Evolutionary conservation across 1,140 invertebrate genomes (phyloP), one percentile per base, ranked within the genome.

Genomic region (Bombus waltoni): DNA sequence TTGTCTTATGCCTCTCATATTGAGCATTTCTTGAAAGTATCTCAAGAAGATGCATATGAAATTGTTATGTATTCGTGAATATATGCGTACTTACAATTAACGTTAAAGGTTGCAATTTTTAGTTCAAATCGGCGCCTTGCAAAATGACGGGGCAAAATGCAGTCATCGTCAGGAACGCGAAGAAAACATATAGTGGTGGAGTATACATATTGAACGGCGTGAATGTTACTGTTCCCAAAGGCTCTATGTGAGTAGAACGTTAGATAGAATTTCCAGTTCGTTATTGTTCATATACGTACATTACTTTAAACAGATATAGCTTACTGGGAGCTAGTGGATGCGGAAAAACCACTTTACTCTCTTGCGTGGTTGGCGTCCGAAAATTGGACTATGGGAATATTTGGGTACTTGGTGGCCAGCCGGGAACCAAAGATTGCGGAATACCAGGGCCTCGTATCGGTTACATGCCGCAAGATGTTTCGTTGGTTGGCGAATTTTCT

Each of bases 401-500:
- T 15, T 96, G 96, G 94, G 97, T 99, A 0, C 95, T 98, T 11
- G 98, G 98, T 0, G 97, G 97, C 8, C 96, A 95, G 53, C 98
- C 98, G 0, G 97, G 98, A 0, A 96, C 96, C 18, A 95, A 96
- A 68, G 96, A 96, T 1, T 97, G 97, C 81, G 97, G 97, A 0
- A 97, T 98, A 1, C 98, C 98, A 0, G 98, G 98, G 28, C 96
- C 97, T 2, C 94, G 97, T n/a, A 96, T 98, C 2, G 97, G 97
- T 22, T 98, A 98, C 91, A 98, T 98, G 98, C 98, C 98, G 2
- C 95, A 98, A 96, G 98, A 99, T 83, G 97, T 99, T 81, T 98
- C 98, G 0, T 93, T 99, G 35, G 98, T 98, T 28, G 96, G 96
- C 15, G 98, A 99, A 93, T 98, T 99, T 93, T 97, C 97, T 1